These are phyloP conservation scores for Drepana falcataria DNA, from an alignment of 2,888 invertebrate species.

Conservation along the genomic window DNA sequence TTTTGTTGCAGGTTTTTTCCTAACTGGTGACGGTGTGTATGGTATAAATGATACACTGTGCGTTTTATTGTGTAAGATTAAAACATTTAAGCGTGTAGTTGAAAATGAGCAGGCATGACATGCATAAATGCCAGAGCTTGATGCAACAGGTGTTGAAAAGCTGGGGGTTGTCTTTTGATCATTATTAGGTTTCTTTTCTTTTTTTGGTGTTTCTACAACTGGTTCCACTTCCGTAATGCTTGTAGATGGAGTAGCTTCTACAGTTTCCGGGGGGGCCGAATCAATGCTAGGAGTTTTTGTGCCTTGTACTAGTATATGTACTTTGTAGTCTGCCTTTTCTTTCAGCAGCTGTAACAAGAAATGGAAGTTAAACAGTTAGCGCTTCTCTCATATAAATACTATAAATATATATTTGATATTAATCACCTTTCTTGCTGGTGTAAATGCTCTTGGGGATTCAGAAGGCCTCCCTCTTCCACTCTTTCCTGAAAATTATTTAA, in stretches of 20 bases:
- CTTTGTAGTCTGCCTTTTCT: constrained; percentile 79
- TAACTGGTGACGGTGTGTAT: constrained; percentile 63
- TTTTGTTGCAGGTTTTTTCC: constrained; percentile 46
- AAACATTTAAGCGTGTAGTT: constrained; percentile 84
- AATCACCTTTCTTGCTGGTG: constrained; percentile 50
- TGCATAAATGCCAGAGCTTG: constrained; percentile 68
- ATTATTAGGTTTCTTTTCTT: constrained; percentile 21
- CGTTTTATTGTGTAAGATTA: constrained; percentile 85
- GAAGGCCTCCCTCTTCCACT: constrained; percentile 27
- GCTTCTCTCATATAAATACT: neutral
- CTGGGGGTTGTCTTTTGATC: constrained; percentile 19
- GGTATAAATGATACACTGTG: constrained; percentile 78
- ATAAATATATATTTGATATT: neutral
- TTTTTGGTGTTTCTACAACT: constrained; percentile 18
- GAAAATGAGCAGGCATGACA: constrained; percentile 83
- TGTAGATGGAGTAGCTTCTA: constrained; percentile 38
- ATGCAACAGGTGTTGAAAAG: constrained; percentile 34
- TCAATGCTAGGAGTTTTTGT: constrained; percentile 43
- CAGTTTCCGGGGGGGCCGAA: constrained; percentile 22
- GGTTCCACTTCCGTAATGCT: constrained; percentile 31
- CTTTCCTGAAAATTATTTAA: constrained; percentile 35
- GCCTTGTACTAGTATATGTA: constrained; percentile 81
- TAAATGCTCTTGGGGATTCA: constrained; percentile 35
- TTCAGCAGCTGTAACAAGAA: constrained; percentile 47
- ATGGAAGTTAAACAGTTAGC: neutral